Conservation (phyloP, 1,140 invertebrate species). For the Bicyclus anynana region DNA sequence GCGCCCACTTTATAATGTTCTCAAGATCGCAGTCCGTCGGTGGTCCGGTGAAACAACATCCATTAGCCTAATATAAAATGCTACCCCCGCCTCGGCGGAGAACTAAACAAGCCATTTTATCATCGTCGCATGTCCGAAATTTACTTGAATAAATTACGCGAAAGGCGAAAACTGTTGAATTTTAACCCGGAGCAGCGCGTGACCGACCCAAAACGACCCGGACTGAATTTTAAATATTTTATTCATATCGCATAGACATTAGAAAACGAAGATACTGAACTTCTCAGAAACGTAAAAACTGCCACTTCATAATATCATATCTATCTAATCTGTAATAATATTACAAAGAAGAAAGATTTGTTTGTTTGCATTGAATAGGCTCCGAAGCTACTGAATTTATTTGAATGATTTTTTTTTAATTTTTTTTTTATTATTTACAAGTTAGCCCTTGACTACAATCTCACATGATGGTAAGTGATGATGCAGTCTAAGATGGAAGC, state of each 20-base stretch:
- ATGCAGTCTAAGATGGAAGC: too few relatives aligned
- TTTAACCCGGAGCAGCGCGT: constrained; percentile 58
- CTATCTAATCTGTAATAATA: too few relatives aligned
- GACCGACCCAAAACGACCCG: constrained; percentile 32
- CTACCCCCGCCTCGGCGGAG: constrained; percentile 21
- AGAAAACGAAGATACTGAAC: background rate
- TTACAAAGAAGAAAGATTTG: too few relatives aligned
- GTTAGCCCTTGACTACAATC: too few relatives aligned
- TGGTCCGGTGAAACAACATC: background rate
- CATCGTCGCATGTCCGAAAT: constrained; percentile 54
- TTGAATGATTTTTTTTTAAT: too few relatives aligned
- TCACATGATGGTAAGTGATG: too few relatives aligned
- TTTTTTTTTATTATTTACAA: too few relatives aligned
- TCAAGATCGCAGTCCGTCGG: background rate
- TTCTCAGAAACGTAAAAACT: background rate
- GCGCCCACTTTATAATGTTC: background rate
- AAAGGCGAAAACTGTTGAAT: constrained; percentile 59
- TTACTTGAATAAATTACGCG: constrained; percentile 61
- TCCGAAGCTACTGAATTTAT: too few relatives aligned
- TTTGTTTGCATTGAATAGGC: too few relatives aligned
- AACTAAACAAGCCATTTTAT: constrained; percentile 49
- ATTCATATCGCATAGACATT: constrained; percentile 24
- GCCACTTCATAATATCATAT: too few relatives aligned
- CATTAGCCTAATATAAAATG: constrained; percentile 36
- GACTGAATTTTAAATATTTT: constrained; percentile 52